phyloP scores from a whole-genome alignment of 2,888 invertebrate species.

The Lithosia quadra region DNA sequence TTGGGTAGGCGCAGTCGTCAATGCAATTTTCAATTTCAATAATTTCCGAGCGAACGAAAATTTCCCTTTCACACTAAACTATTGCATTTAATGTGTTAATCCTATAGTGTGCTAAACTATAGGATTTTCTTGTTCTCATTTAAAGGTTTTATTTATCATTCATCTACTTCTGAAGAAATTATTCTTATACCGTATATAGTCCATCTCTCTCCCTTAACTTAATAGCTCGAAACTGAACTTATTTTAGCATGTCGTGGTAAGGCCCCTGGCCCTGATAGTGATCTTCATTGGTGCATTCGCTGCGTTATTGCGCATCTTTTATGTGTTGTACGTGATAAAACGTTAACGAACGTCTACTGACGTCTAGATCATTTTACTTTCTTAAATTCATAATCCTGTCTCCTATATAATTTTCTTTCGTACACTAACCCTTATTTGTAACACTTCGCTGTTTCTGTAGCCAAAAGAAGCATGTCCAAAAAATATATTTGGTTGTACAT shows the following conservation, averaged over 20 bases:
- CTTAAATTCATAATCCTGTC: not conserved
- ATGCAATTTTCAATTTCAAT: not conserved
- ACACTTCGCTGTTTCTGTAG: constrained; percentile 11
- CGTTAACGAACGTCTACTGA: not conserved
- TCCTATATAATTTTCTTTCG: constrained; percentile 3
- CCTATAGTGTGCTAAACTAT: not conserved
- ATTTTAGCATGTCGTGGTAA: too few species aligned
- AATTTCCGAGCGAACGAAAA: too few species aligned
- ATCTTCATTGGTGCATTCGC: not conserved
- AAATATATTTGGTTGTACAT: constrained; percentile 29
- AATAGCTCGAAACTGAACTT: too few species aligned
- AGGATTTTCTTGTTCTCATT: not conserved
- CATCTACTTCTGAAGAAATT: not conserved
- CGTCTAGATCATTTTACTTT: not conserved
- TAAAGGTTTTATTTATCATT: not conserved
- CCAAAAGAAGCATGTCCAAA: constrained; percentile 33
- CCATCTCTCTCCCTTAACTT: too few species aligned
- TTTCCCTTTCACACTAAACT: too few species aligned
- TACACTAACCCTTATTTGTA: constrained; percentile 13
- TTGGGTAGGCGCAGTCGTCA: not conserved
- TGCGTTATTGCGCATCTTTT: not conserved
- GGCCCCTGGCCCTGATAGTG: not conserved
- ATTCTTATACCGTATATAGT: too few species aligned
- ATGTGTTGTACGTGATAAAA: not conserved
- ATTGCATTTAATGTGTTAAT: too few species aligned